Conservation (phyloP, 2,888 invertebrate genomes). For the Chaetogeoica ovagalla region DNA sequence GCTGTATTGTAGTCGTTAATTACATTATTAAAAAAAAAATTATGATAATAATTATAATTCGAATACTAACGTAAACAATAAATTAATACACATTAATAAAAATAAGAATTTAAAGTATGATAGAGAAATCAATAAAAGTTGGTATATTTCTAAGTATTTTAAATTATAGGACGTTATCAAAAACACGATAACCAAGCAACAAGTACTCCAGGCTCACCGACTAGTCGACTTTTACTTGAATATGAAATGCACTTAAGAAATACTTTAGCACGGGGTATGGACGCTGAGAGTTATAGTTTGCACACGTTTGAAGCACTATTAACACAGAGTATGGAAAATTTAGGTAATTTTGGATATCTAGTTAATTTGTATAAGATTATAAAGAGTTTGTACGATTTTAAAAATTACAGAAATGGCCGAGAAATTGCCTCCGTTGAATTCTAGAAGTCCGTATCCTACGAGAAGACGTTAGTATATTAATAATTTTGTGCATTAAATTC, state of each 20-base stretch:
- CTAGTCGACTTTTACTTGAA: constrained; percentile 81
- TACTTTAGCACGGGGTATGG: constrained; percentile 91
- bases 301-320: constrained; percentile 91
- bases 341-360: constrained; percentile 68
- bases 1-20: constrained; percentile 1
- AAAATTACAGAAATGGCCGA: constrained; percentile 75
- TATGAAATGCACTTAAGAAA: constrained; percentile 93
- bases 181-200: constrained; percentile 55
- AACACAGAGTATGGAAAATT: constrained; percentile 93
- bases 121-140: neutral
- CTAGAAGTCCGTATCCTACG: constrained; percentile 82
- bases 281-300: constrained; percentile 90
- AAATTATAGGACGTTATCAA: constrained; percentile 46
- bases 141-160: neutral
- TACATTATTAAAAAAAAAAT: neutral
- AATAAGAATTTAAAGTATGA: neutral
- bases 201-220: constrained; percentile 76
- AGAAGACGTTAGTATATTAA: constrained; percentile 75
- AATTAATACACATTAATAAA: no score
- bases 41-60: neutral
- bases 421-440: constrained; percentile 80
- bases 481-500: neutral
- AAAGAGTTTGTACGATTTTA: neutral
- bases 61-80: neutral
- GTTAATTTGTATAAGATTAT: neutral